Base-by-base conservation (phyloP, 2,888 invertebrate species). In the Hipparchia sbordonii region DNA sequence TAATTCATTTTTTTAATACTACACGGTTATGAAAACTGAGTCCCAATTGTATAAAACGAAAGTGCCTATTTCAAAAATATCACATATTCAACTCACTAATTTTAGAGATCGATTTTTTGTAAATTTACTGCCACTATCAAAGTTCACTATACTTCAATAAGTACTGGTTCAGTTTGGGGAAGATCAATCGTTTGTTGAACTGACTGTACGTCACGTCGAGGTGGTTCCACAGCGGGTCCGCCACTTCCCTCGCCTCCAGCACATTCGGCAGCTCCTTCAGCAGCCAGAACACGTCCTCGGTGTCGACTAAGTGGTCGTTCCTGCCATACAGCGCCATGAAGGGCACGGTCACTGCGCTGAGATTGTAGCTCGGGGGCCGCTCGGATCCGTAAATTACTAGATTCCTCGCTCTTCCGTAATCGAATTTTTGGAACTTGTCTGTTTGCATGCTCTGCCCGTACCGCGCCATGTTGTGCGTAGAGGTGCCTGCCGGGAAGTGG, bases 261-360 rank as follows among this genome's bases (percentile, higher is more conserved):
- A 95, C 92, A 78, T 95, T 94, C 0, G 95, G 95, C 45, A 97
- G 83, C 71, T 91, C 85, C 0, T 84, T 80, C 45, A 93, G 84
- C 74, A 96, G 81, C 80, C 94, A 93, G 56, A 92, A 80, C 0
- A 96, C 94, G 69, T 96, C 96, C 81, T 89, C 86, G 0, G 90
- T 85, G 94, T 95, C 80, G 95, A 90, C 95, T 91, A 95, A 83
- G 95, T 96, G 80, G 94, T 95, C 91, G 60, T 88, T 88, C 8
- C 76, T 79, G 0, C 91, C 91, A 70, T 89, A 89, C 51, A 92
- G 79, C 6, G 83, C 77, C 3, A 91, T 78, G 2, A 86, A 77
- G 4, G 91, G 92, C 0, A 82, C 80, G 0, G 80, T 82, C 10
- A 85, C 83, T 2, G 87, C 87, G 73, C 78, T 85, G 0, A 89